phyloP scores from a whole-genome alignment of 2,797 vertebrate genomes.

The Forpus xanthops region DNA sequence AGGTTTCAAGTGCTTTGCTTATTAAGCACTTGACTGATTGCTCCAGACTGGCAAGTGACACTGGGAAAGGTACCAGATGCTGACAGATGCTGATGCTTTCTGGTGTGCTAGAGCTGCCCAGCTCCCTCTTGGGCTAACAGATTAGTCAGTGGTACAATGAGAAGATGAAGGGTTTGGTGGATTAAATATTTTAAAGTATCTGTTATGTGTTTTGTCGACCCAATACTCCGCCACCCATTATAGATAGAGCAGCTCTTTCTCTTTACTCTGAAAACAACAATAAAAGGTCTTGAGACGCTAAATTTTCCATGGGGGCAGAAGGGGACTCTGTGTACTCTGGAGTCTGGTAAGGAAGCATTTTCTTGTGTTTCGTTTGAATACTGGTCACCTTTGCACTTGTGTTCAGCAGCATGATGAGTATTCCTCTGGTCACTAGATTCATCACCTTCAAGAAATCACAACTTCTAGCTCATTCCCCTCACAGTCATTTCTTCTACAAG shows the following conservation, averaged over 20 bases:
- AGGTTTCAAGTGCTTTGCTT: constrained; percentile 60
- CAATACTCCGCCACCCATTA: background rate
- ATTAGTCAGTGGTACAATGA: background rate
- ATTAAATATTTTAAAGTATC: background rate
- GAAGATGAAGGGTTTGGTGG: background rate
- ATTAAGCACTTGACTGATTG: constrained; percentile 74
- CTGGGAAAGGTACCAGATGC: constrained; percentile 37
- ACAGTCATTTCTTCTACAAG: background rate
- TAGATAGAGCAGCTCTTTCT: background rate
- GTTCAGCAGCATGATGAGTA: background rate
- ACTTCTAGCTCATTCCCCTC: background rate
- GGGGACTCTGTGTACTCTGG: background rate
- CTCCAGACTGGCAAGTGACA: constrained; percentile 61
- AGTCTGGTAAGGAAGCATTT: background rate
- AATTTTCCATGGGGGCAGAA: background rate
- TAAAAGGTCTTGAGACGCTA: background rate
- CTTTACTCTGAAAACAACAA: background rate
- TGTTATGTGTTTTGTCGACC: accelerated
- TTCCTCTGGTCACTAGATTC: background rate
- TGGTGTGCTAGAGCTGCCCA: background rate
- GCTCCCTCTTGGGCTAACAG: background rate
- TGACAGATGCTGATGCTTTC: constrained; percentile 53
- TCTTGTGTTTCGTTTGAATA: background rate
- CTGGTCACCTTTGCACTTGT: background rate
- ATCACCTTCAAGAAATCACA: background rate